Evolutionary conservation across 2,113 vertebrate species (phyloP), one percentile per base, ranked within the genome.

Genomic region (Thoracochromis brauschi): DNA sequence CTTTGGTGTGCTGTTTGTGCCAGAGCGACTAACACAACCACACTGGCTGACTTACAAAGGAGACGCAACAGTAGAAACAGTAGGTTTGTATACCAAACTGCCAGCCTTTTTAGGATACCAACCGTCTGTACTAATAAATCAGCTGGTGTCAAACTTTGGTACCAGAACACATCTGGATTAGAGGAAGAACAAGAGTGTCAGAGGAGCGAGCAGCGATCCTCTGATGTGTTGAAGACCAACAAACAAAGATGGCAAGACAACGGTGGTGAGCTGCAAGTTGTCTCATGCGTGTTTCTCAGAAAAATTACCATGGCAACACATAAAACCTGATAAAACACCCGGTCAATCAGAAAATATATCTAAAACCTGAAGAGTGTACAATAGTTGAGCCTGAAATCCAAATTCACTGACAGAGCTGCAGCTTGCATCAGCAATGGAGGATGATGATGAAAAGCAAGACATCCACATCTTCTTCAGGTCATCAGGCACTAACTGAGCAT

Each of bases 381-480:
- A 1, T 35, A 63, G 10, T 63, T 12, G 9, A 35, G 17, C 31
- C 58, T n/a, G 17, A n/a, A 63, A 63, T 35, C 58, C 31, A 63
- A 35, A 35, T 63, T 63, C 58, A 63, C 58, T 11, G 31, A 63
- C 17, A 35, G 31, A 35, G 58, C 58, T 35, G 58, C 58, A 63
- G 4, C 58, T 63, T 35, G 31, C 31, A 33, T 63, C 17, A 63
- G 58, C 9, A 63, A 2, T 63, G 17, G 58, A 63, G 6, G 58
- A 35, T 1, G 31, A 35, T 7, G 4, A 63, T 7, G 2, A 35
- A 63, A 31, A 0, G 0, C 8, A 0, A 33, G 29, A 60, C 29
- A 60, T 60, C 57, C 12, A 45, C 58, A 63, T 63, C 58, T 63
- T 63, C 58, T n/a, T 63, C 31, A 5, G 58, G 58, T 63, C 29